Conservation (phyloP, 2,797 vertebrate species). For the Enteromius paludinosus region DNA sequence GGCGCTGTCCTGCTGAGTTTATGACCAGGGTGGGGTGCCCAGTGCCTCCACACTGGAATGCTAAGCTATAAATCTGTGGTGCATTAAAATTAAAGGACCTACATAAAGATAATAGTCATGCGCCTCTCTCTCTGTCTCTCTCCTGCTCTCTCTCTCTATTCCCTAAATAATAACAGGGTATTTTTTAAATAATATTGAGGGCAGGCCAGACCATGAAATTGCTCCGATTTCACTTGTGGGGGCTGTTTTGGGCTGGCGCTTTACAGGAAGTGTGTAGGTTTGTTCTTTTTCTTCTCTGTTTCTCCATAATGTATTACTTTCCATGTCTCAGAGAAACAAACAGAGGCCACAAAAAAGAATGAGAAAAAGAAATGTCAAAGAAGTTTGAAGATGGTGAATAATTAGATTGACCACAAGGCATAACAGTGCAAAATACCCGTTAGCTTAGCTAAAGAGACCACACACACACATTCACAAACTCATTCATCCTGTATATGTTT, state of each 20-base stretch:
- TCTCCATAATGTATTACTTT: slow-evolving; percentile 64
- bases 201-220: slow-evolving; percentile 81
- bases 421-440: slow-evolving; percentile 51
- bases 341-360: slow-evolving; percentile 64
- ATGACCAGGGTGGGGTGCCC: slow-evolving; percentile 82
- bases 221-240: slow-evolving; percentile 76
- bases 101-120: slow-evolving; percentile 88
- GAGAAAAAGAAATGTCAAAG: slow-evolving; percentile 63
- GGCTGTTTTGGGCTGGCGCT: slow-evolving; percentile 72
- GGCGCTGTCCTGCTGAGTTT: slow-evolving; percentile 75
- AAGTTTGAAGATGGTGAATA: slow-evolving; percentile 57
- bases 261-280: slow-evolving; percentile 77
- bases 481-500: slow-evolving; percentile 34
- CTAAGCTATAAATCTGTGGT: slow-evolving; percentile 86
- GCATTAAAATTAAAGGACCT: slow-evolving; percentile 89
- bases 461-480: slow-evolving; percentile 48
- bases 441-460: slow-evolving; percentile 56
- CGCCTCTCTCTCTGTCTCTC: slow-evolving; percentile 73
- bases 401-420: slow-evolving; percentile 56
- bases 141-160: slow-evolving; percentile 67
- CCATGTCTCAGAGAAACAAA: slow-evolving; percentile 66
- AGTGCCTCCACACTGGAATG: slow-evolving; percentile 77
- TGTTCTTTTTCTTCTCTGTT: slow-evolving; percentile 60
- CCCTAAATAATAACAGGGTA: slow-evolving; percentile 86
- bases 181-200: slow-evolving; percentile 85